Evolutionary conservation across 2,888 invertebrate genomes (phyloP), one percentile per base, ranked within the genome.

Genomic region (Arctia plantaginis): DNA sequence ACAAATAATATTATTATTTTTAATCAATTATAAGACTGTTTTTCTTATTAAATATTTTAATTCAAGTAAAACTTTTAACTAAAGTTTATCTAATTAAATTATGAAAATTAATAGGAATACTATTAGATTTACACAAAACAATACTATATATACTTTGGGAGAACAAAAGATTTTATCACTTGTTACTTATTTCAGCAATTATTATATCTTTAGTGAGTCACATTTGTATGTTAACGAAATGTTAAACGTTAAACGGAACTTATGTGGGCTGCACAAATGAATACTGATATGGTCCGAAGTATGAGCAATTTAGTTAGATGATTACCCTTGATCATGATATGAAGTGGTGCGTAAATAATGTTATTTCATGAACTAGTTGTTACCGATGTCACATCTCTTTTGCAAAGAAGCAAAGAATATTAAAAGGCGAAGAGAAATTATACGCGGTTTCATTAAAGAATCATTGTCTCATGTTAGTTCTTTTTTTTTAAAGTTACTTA

Each of bases 311-410:
- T 73, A 69, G 66, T 78, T 59, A 75, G 73, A 77, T 80, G 73
- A 84, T 83, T 77, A 77, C 68, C 69, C 65, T 71, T 75, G 72
- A 76, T 82, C 79, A 82, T 79, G 75, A 72, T 77, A 76, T 76
- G 66, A 77, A 77, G 70, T 73, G 74, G 79, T 77, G 77, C 69
- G 4, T 80, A 70, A 80, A 83, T 78, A 70, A 78, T 71, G 71
- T 66, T 77, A 78, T 78, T 69, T 71, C 72, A 69, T 59, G 20
- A 73, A 81, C 78, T 78, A 73, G 75, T 73, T 75, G 67, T 44
- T 72, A 79, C 72, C 78, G 77, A 85, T 75, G 74, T 85, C 83
- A 86, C 79, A 85, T 87, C 82, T 85, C 80, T 80, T 81, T 85
- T 86, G 1, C 13, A 59, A 59, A 59, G 15, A 59, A 59, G 1